These are phyloP conservation scores for Hoplias malabaricus DNA, from an alignment of 2,113 vertebrate species.

Conservation along the genomic window DNA sequence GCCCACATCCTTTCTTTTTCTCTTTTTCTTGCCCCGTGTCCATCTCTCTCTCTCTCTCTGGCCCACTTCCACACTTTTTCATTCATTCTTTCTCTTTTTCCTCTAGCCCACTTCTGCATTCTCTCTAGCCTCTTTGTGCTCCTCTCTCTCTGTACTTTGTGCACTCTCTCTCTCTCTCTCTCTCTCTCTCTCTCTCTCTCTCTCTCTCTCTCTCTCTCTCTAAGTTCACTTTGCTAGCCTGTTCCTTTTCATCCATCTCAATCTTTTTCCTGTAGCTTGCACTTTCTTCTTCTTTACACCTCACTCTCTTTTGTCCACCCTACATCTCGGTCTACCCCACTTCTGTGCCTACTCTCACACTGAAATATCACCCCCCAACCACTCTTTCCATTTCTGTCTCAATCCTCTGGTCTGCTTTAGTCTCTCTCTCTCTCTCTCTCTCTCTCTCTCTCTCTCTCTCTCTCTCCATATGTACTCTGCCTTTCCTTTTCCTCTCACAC, in stretches of 20 bases:
- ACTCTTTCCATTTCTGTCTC: constrained; percentile 49
- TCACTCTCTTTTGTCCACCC: too few relatives aligned
- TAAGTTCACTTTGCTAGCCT: not conserved
- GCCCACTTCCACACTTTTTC: not conserved
- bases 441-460: not conserved
- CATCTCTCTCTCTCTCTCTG: not conserved
- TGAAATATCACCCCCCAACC: constrained; percentile 24
- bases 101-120: not conserved
- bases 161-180: constrained; percentile 46
- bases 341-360: not conserved
- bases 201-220: not conserved
- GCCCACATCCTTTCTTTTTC: not conserved
- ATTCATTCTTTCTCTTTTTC: not conserved
- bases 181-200: constrained; percentile 6
- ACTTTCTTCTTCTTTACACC: not conserved
- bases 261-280: not conserved
- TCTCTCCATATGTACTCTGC: constrained; percentile 32
- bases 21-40: not conserved
- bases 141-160: constrained; percentile 15
- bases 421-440: not conserved
- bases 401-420: constrained; percentile 28
- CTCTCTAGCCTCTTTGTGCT: not conserved
- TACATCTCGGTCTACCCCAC: not conserved
- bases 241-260: not conserved
- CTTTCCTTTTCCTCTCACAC: constrained; percentile 18